Conservation (phyloP, 2,113 vertebrate species). For the Cranoglanis bouderius region DNA sequence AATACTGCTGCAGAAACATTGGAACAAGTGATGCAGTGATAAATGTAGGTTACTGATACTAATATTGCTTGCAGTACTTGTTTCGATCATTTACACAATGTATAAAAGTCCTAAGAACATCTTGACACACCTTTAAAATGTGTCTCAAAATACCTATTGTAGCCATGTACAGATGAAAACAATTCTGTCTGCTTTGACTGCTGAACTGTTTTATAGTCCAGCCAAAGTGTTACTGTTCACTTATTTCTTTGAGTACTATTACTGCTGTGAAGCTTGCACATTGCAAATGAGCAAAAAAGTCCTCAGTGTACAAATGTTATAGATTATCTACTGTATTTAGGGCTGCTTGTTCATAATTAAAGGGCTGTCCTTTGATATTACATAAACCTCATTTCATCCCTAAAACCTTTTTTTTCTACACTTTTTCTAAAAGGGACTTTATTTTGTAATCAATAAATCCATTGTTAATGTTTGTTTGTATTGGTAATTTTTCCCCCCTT, state of each 20-base stretch:
- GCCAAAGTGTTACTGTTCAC: conserved; percentile 9
- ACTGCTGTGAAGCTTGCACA: conserved; percentile 20
- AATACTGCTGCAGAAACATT: neutral
- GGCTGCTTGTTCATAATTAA: neutral
- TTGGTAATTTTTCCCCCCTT: neutral
- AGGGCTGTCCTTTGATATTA: conserved; percentile 23
- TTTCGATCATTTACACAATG: neutral
- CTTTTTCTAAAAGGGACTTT: conserved; percentile 14
- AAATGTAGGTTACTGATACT: neutral
- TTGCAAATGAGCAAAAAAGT: neutral
- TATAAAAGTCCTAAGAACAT: neutral
- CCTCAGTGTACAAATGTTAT: neutral
- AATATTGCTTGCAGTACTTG: neutral
- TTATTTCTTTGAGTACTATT: conserved; percentile 7
- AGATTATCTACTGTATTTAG: conserved; percentile 33
- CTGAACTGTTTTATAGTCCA: conserved; percentile 27
- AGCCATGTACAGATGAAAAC: neutral
- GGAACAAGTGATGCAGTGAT: neutral
- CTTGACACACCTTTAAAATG: neutral
- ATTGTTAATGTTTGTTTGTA: neutral
- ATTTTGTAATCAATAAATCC: conserved; percentile 14
- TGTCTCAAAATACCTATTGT: neutral
- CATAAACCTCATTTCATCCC: conserved; percentile 16
- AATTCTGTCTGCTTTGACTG: neutral
- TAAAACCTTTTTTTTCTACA: neutral